Percentiles rank a stretch among this genome's conserved stretches.
Evolutionary conservation across 1,140 invertebrate species (phyloP).

Genomic region (Araneus ventricosus): DNA sequence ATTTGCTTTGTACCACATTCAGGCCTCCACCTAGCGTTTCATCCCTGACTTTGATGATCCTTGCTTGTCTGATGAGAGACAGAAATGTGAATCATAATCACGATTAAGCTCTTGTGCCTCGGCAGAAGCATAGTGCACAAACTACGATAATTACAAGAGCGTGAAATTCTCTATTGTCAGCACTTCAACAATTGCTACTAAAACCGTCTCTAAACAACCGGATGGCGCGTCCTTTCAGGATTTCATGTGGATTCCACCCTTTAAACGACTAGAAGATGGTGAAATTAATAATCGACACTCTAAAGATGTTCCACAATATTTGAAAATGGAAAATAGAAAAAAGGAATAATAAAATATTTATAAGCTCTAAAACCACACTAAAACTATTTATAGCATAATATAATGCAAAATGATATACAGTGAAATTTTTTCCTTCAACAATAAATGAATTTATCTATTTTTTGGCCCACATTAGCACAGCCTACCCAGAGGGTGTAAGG

Average conservation of each 20-base stretch:
- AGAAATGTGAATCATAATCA: slow-evolving; percentile 25
- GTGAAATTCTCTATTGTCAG: slow-evolving; percentile 37
- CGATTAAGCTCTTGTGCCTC: neutral
- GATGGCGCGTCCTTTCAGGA: neutral
- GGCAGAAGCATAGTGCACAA: neutral
- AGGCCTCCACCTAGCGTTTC: neutral
- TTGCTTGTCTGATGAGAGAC: neutral
- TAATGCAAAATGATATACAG: too few species aligned
- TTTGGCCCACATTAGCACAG: too few species aligned
- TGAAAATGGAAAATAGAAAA: too few species aligned
- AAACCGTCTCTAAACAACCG: slow-evolving; percentile 38
- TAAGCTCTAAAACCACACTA: too few species aligned
- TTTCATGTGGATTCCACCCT: neutral
- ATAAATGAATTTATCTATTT: too few species aligned
- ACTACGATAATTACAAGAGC: slow-evolving; percentile 37
- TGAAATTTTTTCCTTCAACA: too few species aligned
- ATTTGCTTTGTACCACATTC: neutral
- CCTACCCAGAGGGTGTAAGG: too few species aligned
- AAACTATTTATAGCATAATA: too few species aligned
- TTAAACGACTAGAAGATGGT: neutral
- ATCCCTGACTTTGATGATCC: slow-evolving; percentile 7
- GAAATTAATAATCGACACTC: neutral
- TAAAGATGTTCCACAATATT: neutral
- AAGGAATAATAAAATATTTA: too few species aligned
- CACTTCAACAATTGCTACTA: slow-evolving; percentile 29